Conservation (phyloP, 2,888 invertebrate species). For the Torymus aiolomorphi region DNA sequence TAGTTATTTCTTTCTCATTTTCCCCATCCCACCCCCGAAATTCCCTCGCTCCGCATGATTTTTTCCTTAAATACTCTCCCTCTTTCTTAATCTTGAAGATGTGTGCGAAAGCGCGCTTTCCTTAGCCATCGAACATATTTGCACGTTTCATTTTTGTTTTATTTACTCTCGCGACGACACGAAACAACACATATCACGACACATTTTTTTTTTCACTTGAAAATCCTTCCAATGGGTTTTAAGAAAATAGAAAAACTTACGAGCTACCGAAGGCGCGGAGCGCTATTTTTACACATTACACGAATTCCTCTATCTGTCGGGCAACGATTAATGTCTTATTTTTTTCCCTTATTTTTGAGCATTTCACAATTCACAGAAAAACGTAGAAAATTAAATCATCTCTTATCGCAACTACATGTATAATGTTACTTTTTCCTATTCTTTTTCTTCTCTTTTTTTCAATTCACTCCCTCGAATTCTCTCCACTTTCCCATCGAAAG, state of each 20-base stretch:
- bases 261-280: slow-evolving; percentile 44
- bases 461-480: slow-evolving; percentile 35
- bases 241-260: slow-evolving; percentile 55
- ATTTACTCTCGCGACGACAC: slow-evolving; percentile 28
- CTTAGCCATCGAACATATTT: slow-evolving; percentile 6
- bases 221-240: slow-evolving; percentile 52
- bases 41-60: slow-evolving; percentile 11
- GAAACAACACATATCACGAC: slow-evolving; percentile 39
- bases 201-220: slow-evolving; percentile 4
- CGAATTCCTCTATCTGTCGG: slow-evolving; percentile 23
- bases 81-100: background rate
- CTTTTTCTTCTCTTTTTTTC: slow-evolving; percentile 54
- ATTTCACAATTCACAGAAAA: slow-evolving; percentile 72
- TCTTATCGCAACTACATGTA: slow-evolving; percentile 63
- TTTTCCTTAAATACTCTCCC: background rate
- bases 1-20: slow-evolving; percentile 40
- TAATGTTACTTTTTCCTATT: slow-evolving; percentile 62
- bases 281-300: slow-evolving; percentile 28
- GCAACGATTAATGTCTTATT: slow-evolving; percentile 41
- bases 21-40: slow-evolving; percentile 23
- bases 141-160: slow-evolving; percentile 14
- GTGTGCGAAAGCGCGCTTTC: slow-evolving; percentile 38
- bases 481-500: slow-evolving; percentile 45
- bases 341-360: slow-evolving; percentile 66
- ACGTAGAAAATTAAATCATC: slow-evolving; percentile 74